Evolutionary conservation across 2,113 vertebrate species (phyloP).

Genomic region (Pelvicachromis taeniatus): DNA sequence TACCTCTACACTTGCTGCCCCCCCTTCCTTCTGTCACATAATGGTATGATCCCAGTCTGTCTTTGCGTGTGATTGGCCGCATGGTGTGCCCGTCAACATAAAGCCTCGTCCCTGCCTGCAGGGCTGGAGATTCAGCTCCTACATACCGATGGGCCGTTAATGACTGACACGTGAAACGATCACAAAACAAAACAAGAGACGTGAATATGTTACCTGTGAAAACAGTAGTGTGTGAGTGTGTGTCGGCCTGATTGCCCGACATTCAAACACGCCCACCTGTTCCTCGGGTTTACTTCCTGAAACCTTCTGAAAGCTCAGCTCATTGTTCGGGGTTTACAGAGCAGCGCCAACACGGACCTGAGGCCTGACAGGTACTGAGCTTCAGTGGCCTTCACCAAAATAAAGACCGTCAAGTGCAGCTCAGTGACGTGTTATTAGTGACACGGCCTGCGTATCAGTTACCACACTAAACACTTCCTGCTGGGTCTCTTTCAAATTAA

Average conservation of each 20-base stretch:
- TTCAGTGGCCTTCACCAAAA: not conserved
- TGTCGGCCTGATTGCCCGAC: not conserved
- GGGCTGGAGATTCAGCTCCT: not conserved
- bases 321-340: not conserved
- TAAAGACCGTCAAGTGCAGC: not conserved
- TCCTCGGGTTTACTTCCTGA: not conserved
- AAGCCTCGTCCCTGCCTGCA: rapidly evolving
- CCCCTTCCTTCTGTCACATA: too few species aligned
- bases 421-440: not conserved
- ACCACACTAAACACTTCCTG: not conserved
- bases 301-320: not conserved
- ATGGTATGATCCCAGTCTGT: too few species aligned
- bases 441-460: not conserved
- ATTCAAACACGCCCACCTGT: not conserved
- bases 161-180: not conserved
- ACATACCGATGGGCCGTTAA: not conserved
- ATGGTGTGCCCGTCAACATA: too few species aligned
- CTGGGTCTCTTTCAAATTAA: not conserved
- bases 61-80: too few species aligned
- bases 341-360: not conserved
- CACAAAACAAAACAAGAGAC: not conserved
- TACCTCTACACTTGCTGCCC: too few species aligned
- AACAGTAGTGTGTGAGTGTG: not conserved
- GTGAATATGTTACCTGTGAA: not conserved
- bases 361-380: not conserved